These are phyloP conservation scores for Sorex maritimensis DNA, from an alignment of 2,797 vertebrate species.

Conservation along the genomic window DNA sequence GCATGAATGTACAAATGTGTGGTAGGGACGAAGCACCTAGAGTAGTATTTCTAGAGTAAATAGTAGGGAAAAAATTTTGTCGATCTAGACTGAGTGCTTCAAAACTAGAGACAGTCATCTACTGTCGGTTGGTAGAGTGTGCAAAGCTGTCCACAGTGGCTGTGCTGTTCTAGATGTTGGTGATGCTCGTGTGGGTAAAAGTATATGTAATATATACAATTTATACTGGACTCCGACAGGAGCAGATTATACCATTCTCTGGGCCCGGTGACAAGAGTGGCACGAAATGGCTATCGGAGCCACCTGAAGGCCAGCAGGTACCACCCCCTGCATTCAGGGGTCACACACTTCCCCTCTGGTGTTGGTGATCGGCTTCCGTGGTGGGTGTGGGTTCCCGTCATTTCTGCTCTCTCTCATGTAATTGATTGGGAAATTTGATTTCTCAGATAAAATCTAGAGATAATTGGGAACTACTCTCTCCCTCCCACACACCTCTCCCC, in stretches of 20 bases:
- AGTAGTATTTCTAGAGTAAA: slow-evolving; percentile 38
- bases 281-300: slow-evolving; percentile 98
- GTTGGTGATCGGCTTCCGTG: slow-evolving; percentile 90
- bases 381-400: slow-evolving; percentile 85
- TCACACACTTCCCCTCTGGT: slow-evolving; percentile 88
- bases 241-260: slow-evolving; percentile 99
- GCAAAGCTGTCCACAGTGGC: too few relatives aligned
- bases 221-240: slow-evolving; percentile 98
- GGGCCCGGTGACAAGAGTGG: slow-evolving; percentile 98
- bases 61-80: slow-evolving; percentile 20
- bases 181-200: slow-evolving; percentile 88
- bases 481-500: slow-evolving; percentile 82
- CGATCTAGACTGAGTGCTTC: slow-evolving; percentile 44
- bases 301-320: slow-evolving; percentile 99
- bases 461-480: slow-evolving; percentile 76
- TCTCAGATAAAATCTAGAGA: slow-evolving; percentile 46
- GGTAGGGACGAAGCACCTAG: neutral
- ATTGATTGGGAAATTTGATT: slow-evolving; percentile 71
- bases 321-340: slow-evolving; percentile 91
- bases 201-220: slow-evolving; percentile 91
- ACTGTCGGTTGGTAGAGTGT: slow-evolving; percentile 56
- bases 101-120: neutral
- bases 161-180: slow-evolving; percentile 86
- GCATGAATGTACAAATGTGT: slow-evolving; percentile 43
- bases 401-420: slow-evolving; percentile 87